Conservation (phyloP, 2,888 invertebrate genomes). For the Entomobrya proxima region DNA sequence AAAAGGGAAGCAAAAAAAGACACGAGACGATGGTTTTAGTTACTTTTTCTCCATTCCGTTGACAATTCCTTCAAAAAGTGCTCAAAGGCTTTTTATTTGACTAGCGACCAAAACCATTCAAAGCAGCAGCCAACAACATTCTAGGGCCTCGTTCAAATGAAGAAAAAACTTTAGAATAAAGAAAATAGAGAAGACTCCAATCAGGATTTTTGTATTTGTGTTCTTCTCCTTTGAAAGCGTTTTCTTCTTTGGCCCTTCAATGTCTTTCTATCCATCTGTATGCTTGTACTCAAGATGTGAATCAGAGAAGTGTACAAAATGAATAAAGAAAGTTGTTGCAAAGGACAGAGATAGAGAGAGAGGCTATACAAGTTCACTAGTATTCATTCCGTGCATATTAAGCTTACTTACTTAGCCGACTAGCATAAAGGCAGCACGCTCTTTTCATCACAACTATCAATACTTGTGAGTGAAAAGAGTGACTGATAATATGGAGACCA, state of each 20-base stretch:
- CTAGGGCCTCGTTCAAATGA: background rate
- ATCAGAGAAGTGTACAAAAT: background rate
- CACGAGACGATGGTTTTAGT: background rate
- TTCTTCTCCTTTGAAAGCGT: background rate
- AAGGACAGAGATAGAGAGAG: background rate
- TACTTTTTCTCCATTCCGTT: background rate
- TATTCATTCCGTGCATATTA: background rate
- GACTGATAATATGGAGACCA: background rate
- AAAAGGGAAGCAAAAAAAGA: background rate
- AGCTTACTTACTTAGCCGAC: background rate
- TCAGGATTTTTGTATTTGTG: background rate
- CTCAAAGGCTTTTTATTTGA: background rate
- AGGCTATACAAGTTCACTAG: background rate
- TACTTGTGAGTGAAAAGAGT: background rate
- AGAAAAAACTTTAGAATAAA: background rate
- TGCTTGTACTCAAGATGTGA: background rate
- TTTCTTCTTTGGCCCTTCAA: background rate
- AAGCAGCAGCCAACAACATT: too few relatives aligned
- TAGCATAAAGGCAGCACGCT: too few relatives aligned
- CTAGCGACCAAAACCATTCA: background rate
- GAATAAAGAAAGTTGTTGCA: background rate
- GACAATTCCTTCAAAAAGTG: background rate
- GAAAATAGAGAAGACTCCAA: background rate
- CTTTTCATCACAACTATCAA: too few relatives aligned
- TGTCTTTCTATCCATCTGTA: too few relatives aligned